These are phyloP conservation scores for Alligator mississippiensis DNA, from an alignment of 2,113 vertebrate species.

Conservation along the genomic window DNA sequence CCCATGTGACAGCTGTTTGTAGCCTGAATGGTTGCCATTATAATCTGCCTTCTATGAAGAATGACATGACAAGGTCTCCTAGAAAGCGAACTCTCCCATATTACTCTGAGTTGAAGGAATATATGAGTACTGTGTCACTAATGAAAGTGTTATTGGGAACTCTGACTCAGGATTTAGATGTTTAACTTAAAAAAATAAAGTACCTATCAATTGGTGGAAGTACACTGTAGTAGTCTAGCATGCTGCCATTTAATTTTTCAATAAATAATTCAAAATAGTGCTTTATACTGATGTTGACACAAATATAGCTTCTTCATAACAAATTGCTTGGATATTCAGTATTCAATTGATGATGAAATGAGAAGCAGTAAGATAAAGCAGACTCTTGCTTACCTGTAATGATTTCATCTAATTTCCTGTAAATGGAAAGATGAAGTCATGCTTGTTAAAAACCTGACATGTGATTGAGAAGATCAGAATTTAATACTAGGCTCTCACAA, in stretches of 20 bases:
- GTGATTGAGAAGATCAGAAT: constrained; percentile 1
- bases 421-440: constrained; percentile 11
- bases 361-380: neutral
- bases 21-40: neutral
- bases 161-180: neutral
- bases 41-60: neutral
- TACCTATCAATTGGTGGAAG: neutral
- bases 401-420: constrained; percentile 7
- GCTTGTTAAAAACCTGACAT: neutral
- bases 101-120: neutral
- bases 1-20: too few species aligned
- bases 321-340: constrained; percentile 10
- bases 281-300: neutral
- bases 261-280: constrained; percentile 43
- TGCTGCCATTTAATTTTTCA: constrained; percentile 8
- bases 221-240: neutral
- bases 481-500: neutral
- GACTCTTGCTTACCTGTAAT: neutral
- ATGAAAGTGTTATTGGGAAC: constrained; percentile 19
- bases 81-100: neutral
- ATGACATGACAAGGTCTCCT: neutral
- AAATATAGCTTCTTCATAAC: neutral
- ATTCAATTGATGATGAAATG: constrained; percentile 24
- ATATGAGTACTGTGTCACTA: neutral
- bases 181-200: neutral